Percentiles rank a stretch among this genome's conserved stretches.
Conservation (phyloP, 2,888 invertebrate species). For the Elegia similella region DNA sequence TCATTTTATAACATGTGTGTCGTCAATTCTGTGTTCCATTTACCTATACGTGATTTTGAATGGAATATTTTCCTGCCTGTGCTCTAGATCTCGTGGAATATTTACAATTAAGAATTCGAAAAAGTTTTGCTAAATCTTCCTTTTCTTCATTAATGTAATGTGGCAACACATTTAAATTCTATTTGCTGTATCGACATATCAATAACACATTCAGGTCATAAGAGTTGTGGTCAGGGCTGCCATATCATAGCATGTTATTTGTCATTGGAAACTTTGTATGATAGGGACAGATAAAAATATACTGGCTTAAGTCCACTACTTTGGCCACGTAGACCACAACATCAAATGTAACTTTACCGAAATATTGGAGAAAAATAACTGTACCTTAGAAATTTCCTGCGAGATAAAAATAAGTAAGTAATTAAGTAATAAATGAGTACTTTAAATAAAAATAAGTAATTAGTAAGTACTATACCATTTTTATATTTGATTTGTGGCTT, state of each 20-base stretch:
- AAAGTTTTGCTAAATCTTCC: slow-evolving; percentile 71
- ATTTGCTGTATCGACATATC: slow-evolving; percentile 62
- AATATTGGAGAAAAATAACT: no score
- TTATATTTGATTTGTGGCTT: no score
- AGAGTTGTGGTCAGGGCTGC: slow-evolving; percentile 25
- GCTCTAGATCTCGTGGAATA: slow-evolving; percentile 15
- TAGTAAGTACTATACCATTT: no score
- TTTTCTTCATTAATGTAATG: slow-evolving; percentile 58
- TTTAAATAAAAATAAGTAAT: no score
- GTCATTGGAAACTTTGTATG: slow-evolving; percentile 1
- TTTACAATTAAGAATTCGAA: slow-evolving; percentile 33
- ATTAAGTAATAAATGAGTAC: no score
- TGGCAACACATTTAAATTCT: slow-evolving; percentile 55
- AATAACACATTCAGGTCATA: slow-evolving; percentile 59
- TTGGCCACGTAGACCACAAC: no score
- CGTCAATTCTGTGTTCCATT: not conserved
- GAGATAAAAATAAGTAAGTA: no score
- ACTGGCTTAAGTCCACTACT: no score
- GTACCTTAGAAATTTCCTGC: no score
- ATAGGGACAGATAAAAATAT: not conserved
- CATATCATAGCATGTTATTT: not conserved
- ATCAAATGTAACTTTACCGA: no score
- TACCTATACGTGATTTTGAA: not conserved
- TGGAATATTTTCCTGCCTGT: slow-evolving; percentile 9
- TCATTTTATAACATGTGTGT: not conserved